Evolutionary conservation across 2,797 vertebrate species (phyloP).

Genomic region (Thalassophryne amazonica): DNA sequence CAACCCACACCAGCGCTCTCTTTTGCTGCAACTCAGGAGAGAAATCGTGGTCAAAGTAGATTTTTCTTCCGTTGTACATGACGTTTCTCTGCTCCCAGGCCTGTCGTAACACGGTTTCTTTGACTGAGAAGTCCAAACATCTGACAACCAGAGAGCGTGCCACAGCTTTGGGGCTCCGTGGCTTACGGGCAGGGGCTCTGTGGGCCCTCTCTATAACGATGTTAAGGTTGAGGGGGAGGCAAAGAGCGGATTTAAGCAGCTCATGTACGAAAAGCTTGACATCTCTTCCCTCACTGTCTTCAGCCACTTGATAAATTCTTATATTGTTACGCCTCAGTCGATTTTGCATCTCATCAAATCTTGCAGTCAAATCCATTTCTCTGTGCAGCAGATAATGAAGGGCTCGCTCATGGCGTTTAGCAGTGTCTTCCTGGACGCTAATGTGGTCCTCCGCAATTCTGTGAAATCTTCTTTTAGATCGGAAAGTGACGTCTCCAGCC

Average conservation of each 20-base stretch:
- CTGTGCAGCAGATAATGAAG: not conserved
- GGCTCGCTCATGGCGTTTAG: not conserved
- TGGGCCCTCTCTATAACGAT: too few relatives aligned
- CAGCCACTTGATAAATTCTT: not conserved
- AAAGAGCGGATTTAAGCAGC: not conserved
- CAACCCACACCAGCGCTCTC: too few relatives aligned
- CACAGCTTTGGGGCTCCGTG: too few relatives aligned
- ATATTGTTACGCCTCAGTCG: not conserved
- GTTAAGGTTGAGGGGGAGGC: too few relatives aligned
- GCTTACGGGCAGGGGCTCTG: too few relatives aligned
- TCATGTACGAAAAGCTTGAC: not conserved
- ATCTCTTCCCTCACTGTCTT: not conserved
- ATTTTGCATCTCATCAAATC: slow-evolving; percentile 3
- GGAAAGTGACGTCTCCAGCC: not conserved
- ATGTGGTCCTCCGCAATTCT: not conserved
- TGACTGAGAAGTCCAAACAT: too few relatives aligned
- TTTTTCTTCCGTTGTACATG: too few relatives aligned
- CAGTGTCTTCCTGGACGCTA: not conserved
- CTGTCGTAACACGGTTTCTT: too few relatives aligned
- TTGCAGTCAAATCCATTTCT: not conserved
- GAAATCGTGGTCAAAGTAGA: too few relatives aligned
- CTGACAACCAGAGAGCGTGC: too few relatives aligned
- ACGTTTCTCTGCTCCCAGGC: too few relatives aligned
- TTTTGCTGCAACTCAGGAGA: too few relatives aligned
- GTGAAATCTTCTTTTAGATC: not conserved